A percentile compares a stretch with the other conserved stretches of the same genome.
These are phyloP conservation scores for Linepithema humile DNA, from an alignment of 1,140 invertebrate genomes.

Conservation along the genomic window DNA sequence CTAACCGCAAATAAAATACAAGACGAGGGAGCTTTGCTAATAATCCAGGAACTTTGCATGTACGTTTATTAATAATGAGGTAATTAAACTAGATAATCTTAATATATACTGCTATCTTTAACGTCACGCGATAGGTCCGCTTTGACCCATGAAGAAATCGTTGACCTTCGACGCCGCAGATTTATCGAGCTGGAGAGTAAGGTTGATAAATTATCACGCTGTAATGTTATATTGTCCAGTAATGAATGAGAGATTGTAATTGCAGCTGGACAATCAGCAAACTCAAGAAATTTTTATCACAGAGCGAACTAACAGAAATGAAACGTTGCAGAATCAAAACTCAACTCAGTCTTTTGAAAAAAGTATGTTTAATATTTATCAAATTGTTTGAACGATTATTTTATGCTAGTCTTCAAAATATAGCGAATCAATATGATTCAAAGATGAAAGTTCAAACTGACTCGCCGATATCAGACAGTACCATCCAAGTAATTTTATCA, in stretches of 20 bases:
- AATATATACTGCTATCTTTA: slow-evolving; percentile 4
- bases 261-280: neutral
- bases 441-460: neutral
- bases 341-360: slow-evolving; percentile 15
- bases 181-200: slow-evolving; percentile 37
- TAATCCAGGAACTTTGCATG: slow-evolving; percentile 68
- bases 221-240: neutral
- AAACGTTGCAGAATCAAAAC: neutral
- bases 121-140: slow-evolving; percentile 47
- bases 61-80: slow-evolving; percentile 14
- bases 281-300: neutral
- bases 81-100: neutral
- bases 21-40: slow-evolving; percentile 61
- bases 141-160: slow-evolving; percentile 72
- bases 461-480: neutral
- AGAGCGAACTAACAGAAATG: neutral
- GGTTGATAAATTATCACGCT: slow-evolving; percentile 30
- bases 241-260: neutral
- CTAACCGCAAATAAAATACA: slow-evolving; percentile 73
- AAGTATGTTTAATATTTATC: neutral
- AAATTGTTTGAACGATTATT: neutral
- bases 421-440: neutral
- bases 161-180: slow-evolving; percentile 63
- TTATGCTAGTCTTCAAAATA: neutral
- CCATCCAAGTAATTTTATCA: neutral